A percentile compares a stretch with the other conserved stretches of the same genome.
phyloP scores from a whole-genome alignment of 2,888 invertebrate species.

The Stenoptilia bipunctidactyla region DNA sequence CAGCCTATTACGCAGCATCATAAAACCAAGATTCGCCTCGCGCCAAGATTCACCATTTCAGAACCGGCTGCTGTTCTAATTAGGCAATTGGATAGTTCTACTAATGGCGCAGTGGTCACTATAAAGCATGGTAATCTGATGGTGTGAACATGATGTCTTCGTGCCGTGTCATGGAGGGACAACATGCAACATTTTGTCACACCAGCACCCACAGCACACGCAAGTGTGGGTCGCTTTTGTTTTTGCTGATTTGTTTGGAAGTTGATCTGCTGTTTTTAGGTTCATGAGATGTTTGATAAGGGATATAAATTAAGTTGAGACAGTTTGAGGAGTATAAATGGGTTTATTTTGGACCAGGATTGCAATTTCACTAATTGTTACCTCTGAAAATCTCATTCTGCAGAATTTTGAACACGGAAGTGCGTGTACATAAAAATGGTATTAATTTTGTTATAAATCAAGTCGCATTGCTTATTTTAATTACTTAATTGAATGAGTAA shows the following conservation, averaged over 20 bases:
- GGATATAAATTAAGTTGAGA: too few relatives aligned
- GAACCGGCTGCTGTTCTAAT: slow-evolving; percentile 62
- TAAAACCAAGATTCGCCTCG: not conserved
- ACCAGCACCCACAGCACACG: slow-evolving; percentile 32
- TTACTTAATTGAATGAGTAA: too few relatives aligned
- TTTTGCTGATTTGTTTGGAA: not conserved
- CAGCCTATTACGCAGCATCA: not conserved
- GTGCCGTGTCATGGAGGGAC: slow-evolving; percentile 46
- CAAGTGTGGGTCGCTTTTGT: not conserved
- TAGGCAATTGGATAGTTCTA: slow-evolving; percentile 57
- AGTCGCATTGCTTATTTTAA: too few relatives aligned
- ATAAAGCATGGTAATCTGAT: slow-evolving; percentile 63
- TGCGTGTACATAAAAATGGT: too few relatives aligned
- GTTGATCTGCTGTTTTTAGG: too few relatives aligned
- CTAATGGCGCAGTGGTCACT: slow-evolving; percentile 55
- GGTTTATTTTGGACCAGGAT: too few relatives aligned
- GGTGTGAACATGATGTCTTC: slow-evolving; percentile 61
- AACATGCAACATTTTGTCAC: slow-evolving; percentile 49
- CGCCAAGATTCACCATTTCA: slow-evolving; percentile 9
- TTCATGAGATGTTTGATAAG: too few relatives aligned
- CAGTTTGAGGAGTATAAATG: too few relatives aligned
- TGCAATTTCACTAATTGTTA: too few relatives aligned
- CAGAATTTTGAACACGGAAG: too few relatives aligned
- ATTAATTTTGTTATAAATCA: too few relatives aligned
- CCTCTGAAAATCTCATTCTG: too few relatives aligned